phyloP scores from a whole-genome alignment of 2,888 invertebrate genomes.

The Dasypogon diadema region DNA sequence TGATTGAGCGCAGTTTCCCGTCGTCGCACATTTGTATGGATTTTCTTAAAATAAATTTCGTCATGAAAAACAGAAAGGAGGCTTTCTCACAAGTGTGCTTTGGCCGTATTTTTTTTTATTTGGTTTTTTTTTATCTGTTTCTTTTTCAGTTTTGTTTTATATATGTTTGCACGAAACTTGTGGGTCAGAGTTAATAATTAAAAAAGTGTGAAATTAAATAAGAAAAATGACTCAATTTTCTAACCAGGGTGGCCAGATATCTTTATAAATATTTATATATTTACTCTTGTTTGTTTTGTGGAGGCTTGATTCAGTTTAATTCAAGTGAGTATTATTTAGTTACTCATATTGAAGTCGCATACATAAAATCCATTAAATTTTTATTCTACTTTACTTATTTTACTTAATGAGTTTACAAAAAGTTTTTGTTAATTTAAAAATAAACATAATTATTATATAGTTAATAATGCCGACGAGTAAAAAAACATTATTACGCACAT shows the following conservation, averaged over 20 bases:
- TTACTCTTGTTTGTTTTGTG: too few species aligned
- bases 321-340: too few species aligned
- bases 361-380: too few species aligned
- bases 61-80: slow-evolving; percentile 6
- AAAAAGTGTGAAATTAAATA: not conserved
- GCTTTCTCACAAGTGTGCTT: not conserved
- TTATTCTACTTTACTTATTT: too few species aligned
- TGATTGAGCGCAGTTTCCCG: not conserved
- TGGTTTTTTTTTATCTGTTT: not conserved
- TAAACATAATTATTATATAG: too few species aligned
- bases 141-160: slow-evolving; percentile 10
- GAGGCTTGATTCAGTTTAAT: too few species aligned
- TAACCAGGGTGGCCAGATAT: slow-evolving; percentile 17
- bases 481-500: too few species aligned
- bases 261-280: too few species aligned
- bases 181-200: slow-evolving; percentile 16
- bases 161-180: not conserved
- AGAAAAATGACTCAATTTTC: not conserved
- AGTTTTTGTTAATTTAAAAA: too few species aligned
- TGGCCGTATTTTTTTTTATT: not conserved
- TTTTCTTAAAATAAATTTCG: slow-evolving; percentile 35
- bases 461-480: too few species aligned
- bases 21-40: slow-evolving; percentile 19
- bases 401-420: too few species aligned
- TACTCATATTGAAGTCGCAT: too few species aligned